A percentile compares a stretch with the other conserved stretches of the same genome.
Evolutionary conservation across 2,113 vertebrate genomes (phyloP).

Genomic region (Vimba vimba): DNA sequence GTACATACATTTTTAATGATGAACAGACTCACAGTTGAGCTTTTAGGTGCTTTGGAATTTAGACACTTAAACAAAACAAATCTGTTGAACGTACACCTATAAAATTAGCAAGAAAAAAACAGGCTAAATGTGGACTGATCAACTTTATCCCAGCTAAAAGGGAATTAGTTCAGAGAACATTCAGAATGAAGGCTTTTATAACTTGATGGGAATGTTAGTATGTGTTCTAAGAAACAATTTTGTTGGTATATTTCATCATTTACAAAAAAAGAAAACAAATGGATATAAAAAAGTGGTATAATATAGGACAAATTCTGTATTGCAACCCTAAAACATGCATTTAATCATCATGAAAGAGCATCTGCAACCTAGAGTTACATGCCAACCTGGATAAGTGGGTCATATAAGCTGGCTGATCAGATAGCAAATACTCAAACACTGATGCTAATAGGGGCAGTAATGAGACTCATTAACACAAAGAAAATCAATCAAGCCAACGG

Average conservation of each 20-base stretch:
- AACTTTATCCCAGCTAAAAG: too few species aligned
- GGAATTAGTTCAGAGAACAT: too few species aligned
- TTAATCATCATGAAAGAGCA: not conserved
- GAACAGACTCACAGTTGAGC: not conserved
- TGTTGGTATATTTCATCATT: not conserved
- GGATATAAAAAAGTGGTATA: not conserved
- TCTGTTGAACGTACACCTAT: not conserved
- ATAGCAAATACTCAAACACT: constrained; percentile 60
- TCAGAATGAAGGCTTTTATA: too few species aligned
- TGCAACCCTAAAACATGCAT: not conserved
- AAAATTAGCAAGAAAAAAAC: too few species aligned
- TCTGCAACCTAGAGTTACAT: constrained; percentile 3
- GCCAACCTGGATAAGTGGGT: constrained; percentile 48
- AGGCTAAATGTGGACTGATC: too few species aligned
- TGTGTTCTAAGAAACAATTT: too few species aligned
- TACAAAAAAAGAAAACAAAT: not conserved
- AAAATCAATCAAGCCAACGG: constrained; percentile 74
- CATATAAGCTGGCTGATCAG: constrained; percentile 64
- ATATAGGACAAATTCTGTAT: not conserved
- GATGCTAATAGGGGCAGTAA: constrained; percentile 75
- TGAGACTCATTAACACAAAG: constrained; percentile 77
- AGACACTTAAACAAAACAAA: not conserved
- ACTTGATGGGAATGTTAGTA: too few species aligned
- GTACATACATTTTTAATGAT: not conserved
- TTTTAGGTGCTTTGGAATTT: not conserved